Percentiles rank a stretch among this genome's conserved stretches.
These are phyloP conservation scores for Opisthocomus hoazin DNA, from an alignment of 2,113 vertebrate genomes.

Conservation along the genomic window DNA sequence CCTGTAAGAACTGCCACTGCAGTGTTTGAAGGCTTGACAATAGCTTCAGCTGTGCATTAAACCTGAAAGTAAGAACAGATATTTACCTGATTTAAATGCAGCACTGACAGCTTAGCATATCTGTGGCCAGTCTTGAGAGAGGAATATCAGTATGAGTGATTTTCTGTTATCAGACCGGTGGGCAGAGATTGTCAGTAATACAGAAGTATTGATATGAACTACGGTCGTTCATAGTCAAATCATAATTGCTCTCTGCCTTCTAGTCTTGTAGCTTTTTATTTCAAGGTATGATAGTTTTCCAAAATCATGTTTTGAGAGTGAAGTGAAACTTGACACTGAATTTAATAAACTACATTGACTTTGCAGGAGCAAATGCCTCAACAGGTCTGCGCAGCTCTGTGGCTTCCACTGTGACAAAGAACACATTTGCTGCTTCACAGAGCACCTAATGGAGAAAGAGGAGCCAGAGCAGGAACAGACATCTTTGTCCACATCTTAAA, in stretches of 20 bases:
- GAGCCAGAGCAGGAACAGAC: not conserved
- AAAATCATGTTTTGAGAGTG: not conserved
- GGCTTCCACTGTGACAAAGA: not conserved
- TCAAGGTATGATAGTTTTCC: not conserved
- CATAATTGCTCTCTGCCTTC: not conserved
- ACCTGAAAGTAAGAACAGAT: not conserved
- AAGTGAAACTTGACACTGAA: not conserved
- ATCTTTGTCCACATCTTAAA: not conserved
- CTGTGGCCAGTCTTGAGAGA: not conserved
- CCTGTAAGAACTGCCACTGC: not conserved
- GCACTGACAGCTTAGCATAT: not conserved
- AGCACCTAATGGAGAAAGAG: not conserved
- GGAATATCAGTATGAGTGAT: not conserved
- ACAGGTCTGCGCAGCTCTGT: accelerated
- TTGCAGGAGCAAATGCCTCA: not conserved
- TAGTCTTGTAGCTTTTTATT: not conserved
- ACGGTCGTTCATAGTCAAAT: not conserved
- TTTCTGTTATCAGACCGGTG: not conserved
- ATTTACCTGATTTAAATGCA: not conserved
- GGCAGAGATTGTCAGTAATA: not conserved
- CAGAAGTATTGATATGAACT: not conserved
- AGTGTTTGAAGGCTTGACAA: not conserved
- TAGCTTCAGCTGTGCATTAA: not conserved
- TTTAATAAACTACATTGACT: not conserved
- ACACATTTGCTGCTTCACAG: not conserved